Evolutionary conservation across 1,140 invertebrate genomes (phyloP), one percentile per base, ranked within the genome.

Genomic region (Temnothorax nylanderi): DNA sequence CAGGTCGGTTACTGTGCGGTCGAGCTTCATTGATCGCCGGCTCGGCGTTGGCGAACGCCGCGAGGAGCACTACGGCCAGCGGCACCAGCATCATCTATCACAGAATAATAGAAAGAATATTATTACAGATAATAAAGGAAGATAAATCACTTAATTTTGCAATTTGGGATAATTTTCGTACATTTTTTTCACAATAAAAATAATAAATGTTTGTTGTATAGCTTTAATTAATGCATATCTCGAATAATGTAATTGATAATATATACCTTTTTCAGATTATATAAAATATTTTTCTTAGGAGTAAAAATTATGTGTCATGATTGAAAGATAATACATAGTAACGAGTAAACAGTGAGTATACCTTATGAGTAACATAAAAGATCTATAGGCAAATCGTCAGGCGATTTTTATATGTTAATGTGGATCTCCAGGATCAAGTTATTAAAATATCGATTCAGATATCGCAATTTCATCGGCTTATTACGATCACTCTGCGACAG

Each of bases 1-100:
- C 97, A 56, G 96, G 96, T 86, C 94, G 93, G 88, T 96, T 96
- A 81, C 93, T 94, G 69, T 93, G 94, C 62, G 94, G 95, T 88
- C 95, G 93, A 44, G 94, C 92, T 89, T 96, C 95, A 81, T 91
- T 95, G 89, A 96, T 95, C 44, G 95, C 95, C 37, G 95, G 92
- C 64, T 94, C 91, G 26, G 92, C 93, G 87, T 85, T 92, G 41
- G 87, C 92, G 81, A 94, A 69, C 58, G 92, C 91, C 69, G 93
- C 91, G 67, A 95, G 86, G 75, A 93, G 86, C 80, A 93, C 78
- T 69, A 95, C 74, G 85, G 90, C 92, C 87, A 95, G 86, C 88
- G 93, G 93, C 92, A 92, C 78, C 87, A 93, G 87, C 64, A 93
- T 94, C 95, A 95, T 95, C 95, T 95, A 88, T 84, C 18, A n/a